Evolutionary conservation across 2,113 vertebrate genomes (phyloP), one percentile per base, ranked within the genome.

Genomic region (Nesogale talazaci): DNA sequence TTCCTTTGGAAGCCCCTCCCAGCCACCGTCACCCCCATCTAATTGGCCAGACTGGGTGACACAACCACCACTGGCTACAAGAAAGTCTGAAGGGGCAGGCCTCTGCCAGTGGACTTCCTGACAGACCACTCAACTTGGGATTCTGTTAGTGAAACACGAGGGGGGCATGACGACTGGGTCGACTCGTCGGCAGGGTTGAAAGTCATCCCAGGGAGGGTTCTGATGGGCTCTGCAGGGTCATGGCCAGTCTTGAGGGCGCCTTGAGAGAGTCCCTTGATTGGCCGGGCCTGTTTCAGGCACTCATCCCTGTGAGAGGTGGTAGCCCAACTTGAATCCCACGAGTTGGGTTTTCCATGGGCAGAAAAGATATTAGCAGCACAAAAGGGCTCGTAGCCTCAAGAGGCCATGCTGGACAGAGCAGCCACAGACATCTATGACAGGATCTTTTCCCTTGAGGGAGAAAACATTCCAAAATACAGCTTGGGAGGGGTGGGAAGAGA

Each of bases 381-480:
- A 88, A 61, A 42, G 80, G 65, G 16, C 23, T 70, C 86, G 22
- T 57, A 57, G 38, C 61, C 59, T 78, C 86, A 56, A 82, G 84
- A 76, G 27, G 31, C 29, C 25, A 70, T 22, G 34, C 79, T 88
- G 46, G 36, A 63, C 80, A 92, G 80, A 92, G 85, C 86, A 93
- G 82, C 34, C 90, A 80, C 86, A 76, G 42, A 88, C 19, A 46
- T 29, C 79, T 80, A 72, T 52, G 75, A 76, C 40, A 94, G 86
- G 72, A 94, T 86, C 79, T 95, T 72, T 76, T n/a, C 59, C 80
- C 46, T 27, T 84, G 1, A 83, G 65, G 85, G 85, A 92, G 69
- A 88, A 93, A 86, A 94, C 78, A 87, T 23, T 83, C 36, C 42
- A 79, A 70, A 83, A 88, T 52, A 87, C 25, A 94, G 59, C 69